These are phyloP conservation scores for Nasonia longicornis DNA, from an alignment of 1,140 invertebrate genomes.

Conservation along the genomic window DNA sequence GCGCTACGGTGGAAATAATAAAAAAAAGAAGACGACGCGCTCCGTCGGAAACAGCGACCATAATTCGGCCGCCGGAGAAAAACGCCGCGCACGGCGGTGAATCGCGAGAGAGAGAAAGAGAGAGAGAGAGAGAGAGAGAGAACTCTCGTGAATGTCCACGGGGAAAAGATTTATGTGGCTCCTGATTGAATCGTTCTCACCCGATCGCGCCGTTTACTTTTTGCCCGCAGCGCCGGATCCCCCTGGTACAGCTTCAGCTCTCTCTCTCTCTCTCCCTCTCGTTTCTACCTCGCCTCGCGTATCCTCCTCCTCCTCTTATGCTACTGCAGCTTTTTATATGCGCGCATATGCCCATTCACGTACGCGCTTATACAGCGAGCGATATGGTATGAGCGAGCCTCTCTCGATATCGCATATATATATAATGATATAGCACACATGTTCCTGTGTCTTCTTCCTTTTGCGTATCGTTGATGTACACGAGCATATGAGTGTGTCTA, in stretches of 20 bases:
- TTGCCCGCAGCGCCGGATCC: constrained; percentile 50
- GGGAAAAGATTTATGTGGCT: constrained; percentile 69
- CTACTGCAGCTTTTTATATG: background rate
- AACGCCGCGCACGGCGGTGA: constrained; percentile 44
- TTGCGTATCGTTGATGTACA: background rate
- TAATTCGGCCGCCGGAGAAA: constrained; percentile 49
- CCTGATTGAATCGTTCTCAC: constrained; percentile 71
- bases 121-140: constrained; percentile 54
- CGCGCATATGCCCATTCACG: background rate
- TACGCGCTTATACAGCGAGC: background rate
- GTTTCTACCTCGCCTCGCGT: background rate
- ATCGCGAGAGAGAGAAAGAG: constrained; percentile 50
- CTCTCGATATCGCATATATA: background rate
- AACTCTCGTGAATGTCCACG: constrained; percentile 64
- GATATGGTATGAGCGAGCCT: constrained; percentile 2
- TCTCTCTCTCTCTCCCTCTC: constrained; percentile 23
- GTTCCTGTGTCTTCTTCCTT: background rate
- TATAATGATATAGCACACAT: background rate
- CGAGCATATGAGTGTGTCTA: background rate
- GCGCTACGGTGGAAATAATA: constrained; percentile 28
- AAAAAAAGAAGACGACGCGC: constrained; percentile 10
- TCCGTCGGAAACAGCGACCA: constrained; percentile 50
- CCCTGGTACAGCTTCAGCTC: constrained; percentile 25
- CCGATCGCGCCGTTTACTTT: constrained; percentile 67
- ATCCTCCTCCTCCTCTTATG: background rate